phyloP scores from a whole-genome alignment of 2,113 vertebrate genomes.

The Limnothrissa miodon region DNA sequence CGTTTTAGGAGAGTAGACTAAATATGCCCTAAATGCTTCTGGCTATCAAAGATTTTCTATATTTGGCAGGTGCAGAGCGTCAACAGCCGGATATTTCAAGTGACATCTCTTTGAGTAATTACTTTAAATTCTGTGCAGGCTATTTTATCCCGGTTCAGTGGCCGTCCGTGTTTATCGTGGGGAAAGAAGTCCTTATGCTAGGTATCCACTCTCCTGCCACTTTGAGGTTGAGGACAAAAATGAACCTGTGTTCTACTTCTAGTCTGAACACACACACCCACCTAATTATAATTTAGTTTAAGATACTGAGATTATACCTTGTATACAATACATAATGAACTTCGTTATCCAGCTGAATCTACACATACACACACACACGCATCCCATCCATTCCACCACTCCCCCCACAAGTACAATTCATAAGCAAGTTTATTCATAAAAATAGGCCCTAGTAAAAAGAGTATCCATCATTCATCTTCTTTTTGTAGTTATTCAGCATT shows the following conservation, averaged over 20 bases:
- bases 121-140: background rate
- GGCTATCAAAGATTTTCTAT: background rate
- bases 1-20: background rate
- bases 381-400: no score
- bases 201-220: background rate
- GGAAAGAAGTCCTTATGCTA: background rate
- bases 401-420: background rate
- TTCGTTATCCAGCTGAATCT: background rate
- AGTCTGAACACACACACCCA: background rate
- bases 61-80: background rate
- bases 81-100: conserved; percentile 1
- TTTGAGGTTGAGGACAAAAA: background rate
- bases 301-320: background rate
- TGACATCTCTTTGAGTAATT: background rate
- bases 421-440: background rate
- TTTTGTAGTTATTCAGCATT: background rate
- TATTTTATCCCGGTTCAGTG: background rate
- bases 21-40: conserved; percentile 23
- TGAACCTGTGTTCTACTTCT: background rate
- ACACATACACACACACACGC: background rate
- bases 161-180: background rate
- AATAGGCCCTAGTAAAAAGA: background rate
- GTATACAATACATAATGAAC: background rate
- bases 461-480: background rate
- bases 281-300: background rate